Base-by-base conservation (phyloP, 2,888 invertebrate genomes). In the Tachina lurida region DNA sequence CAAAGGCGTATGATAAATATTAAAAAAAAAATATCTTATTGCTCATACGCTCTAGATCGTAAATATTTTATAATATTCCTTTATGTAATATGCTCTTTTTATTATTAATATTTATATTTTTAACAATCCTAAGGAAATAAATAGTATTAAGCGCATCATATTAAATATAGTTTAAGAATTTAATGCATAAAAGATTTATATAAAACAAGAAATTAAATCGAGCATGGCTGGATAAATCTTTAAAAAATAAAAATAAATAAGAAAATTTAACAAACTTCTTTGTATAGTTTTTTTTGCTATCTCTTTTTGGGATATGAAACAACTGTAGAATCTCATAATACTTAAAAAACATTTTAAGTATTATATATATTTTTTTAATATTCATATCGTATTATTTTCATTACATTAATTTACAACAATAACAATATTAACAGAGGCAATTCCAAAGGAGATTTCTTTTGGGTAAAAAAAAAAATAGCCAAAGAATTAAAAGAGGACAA, bases 361-460 rank as follows among this genome's bases (percentile, higher is more conserved):
- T 41, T 47, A 15, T 31, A 8, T 17, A 9, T 15, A 31, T 58
- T 8, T 8, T 31, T 31, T 58, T 67, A 31, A 17, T 81, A 45
- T 67, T 74, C 68, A 75, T 75, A 68, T 68, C 62, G 75, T 17
- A 81, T 68, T 81, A 75, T 81, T 75, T 75, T 81, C 75, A 81
- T 81, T 47, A 81, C 81, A 75, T 81, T 81, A 81, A 81, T 75
- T 75, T 75, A 47, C 75, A 75, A 74, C 60, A 80, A 81, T 81
- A 81, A 81, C 31, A 74, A 67, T 41, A 43, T 31, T 31, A 31
- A 7, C 7, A 31, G 31, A 7, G 56, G 49, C 58, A 67, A 52
- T 67, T 58, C 15, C 10, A 41, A 63, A 47, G 10, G 31, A 56
- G 3, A 47, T 54, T 52, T 41, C 17, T 47, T 58, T 47, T 63